These are phyloP conservation scores for Ornithoptera priamus DNA, from an alignment of 2,888 invertebrate species.

Conservation along the genomic window DNA sequence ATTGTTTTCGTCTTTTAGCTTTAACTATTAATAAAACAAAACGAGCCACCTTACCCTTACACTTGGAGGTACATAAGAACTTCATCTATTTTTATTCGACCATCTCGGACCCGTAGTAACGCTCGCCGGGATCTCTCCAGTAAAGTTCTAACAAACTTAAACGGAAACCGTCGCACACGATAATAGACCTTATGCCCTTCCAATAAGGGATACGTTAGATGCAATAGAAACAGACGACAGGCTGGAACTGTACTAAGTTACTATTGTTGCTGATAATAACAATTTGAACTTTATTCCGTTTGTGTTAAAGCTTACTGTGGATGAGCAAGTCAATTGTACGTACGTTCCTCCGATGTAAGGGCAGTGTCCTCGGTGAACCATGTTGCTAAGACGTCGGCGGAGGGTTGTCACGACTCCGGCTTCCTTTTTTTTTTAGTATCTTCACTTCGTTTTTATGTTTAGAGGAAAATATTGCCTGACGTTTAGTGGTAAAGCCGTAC, in stretches of 20 bases:
- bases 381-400: constrained; percentile 61
- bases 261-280: constrained; percentile 18
- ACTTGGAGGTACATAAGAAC: constrained; percentile 66
- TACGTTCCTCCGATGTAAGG: constrained; percentile 51
- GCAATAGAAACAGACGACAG: constrained; percentile 29
- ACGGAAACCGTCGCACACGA: constrained; percentile 19
- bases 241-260: constrained; percentile 34
- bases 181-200: constrained; percentile 37
- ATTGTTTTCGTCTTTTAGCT: constrained; percentile 34
- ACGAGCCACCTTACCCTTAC: constrained; percentile 47
- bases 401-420: constrained; percentile 69
- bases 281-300: constrained; percentile 24
- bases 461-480: constrained; percentile 29
- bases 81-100: constrained; percentile 70
- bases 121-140: constrained; percentile 60
- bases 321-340: constrained; percentile 32
- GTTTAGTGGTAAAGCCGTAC: constrained; percentile 26
- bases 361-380: constrained; percentile 70
- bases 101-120: constrained; percentile 58
- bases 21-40: constrained; percentile 50
- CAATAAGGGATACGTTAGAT: constrained; percentile 30
- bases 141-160: constrained; percentile 54
- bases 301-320: constrained; percentile 36
- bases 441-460: constrained; percentile 41
- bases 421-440: constrained; percentile 42